phyloP scores from a whole-genome alignment of 2,113 vertebrate genomes.

The Equus przewalskii region DNA sequence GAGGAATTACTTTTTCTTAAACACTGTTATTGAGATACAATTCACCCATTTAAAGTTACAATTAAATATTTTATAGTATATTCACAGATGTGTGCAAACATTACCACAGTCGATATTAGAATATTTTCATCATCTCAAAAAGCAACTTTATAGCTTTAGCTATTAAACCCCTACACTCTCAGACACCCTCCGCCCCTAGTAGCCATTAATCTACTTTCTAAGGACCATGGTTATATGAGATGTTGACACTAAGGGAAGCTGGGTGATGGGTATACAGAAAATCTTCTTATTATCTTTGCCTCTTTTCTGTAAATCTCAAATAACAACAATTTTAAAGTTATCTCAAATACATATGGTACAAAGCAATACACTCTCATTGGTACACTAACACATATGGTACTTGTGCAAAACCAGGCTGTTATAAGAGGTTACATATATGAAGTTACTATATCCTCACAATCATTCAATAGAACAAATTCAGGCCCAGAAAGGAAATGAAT shows the following conservation, averaged over 20 bases:
- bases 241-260: neutral
- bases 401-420: neutral
- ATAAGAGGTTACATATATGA: neutral
- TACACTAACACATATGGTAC: neutral
- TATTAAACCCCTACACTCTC: neutral
- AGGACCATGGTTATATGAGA: neutral
- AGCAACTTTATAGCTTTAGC: neutral
- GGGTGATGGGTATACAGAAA: neutral
- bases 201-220: neutral
- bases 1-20: neutral
- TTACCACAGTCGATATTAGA: neutral
- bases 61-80: neutral
- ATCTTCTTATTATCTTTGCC: neutral
- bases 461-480: neutral
- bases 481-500: neutral
- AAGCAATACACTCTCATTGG: neutral
- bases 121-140: neutral
- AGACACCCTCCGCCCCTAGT: accelerated
- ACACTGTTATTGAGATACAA: neutral
- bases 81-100: neutral
- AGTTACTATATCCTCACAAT: neutral
- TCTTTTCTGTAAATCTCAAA: neutral
- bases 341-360: neutral
- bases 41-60: neutral
- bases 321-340: neutral